Percentiles rank a stretch among this genome's conserved stretches.
phyloP scores from a whole-genome alignment of 2,113 vertebrate genomes.

The Platysteira castanea region DNA sequence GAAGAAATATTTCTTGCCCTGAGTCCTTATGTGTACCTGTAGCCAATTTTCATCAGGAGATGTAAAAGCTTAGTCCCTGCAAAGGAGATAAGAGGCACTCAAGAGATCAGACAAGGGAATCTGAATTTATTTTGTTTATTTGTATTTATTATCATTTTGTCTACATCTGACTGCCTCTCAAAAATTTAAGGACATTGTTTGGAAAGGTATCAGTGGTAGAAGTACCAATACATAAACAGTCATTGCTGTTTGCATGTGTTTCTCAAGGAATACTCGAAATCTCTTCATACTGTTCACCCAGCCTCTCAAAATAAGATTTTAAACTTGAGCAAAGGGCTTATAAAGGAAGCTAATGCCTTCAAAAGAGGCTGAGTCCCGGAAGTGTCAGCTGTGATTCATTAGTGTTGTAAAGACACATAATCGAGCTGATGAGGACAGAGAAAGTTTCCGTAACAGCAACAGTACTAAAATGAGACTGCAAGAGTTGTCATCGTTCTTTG shows the following conservation, averaged over 20 bases:
- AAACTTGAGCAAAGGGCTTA: neutral
- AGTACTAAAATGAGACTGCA: conserved; percentile 6
- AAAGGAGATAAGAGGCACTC: neutral
- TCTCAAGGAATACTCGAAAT: neutral
- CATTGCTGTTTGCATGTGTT: neutral
- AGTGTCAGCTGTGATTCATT: conserved; percentile 27
- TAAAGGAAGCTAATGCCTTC: neutral
- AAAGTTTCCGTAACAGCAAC: conserved; percentile 35
- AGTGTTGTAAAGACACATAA: neutral
- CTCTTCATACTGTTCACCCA: neutral
- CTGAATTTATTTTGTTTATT: neutral
- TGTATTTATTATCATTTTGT: neutral
- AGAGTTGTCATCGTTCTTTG: conserved; percentile 31
- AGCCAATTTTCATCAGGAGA: neutral
- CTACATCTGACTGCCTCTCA: neutral
- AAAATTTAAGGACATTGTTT: neutral
- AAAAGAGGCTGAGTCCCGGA: neutral
- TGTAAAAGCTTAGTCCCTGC: neutral
- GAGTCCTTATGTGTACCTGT: neutral
- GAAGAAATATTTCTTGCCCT: neutral
- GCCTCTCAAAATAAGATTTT: neutral
- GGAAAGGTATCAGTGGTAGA: neutral
- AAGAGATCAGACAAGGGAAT: neutral
- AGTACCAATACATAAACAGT: neutral
- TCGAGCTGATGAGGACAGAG: neutral